Evolutionary conservation across 2,797 vertebrate species (phyloP), one percentile per base, ranked within the genome.

Genomic region (Acipenser transmontanus): DNA sequence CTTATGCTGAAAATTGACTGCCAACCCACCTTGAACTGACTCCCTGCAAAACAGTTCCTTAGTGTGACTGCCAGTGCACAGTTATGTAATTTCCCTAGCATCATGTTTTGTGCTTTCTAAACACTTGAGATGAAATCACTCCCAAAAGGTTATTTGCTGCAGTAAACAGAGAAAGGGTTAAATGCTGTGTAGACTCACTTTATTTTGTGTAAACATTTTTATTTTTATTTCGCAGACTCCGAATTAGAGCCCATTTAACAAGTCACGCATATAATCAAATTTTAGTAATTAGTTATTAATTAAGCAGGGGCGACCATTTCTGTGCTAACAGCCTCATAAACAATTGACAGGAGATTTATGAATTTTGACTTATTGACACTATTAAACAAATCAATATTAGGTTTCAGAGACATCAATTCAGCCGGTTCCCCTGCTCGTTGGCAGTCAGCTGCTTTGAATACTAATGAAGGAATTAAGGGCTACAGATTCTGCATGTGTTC

Each of bases 321-420:
- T 93, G 87, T 82, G 77, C 95, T 97, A 96, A 97, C 94, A 93
- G 93, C 92, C 94, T 97, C 93, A 95, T 98, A 99, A 99, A 97
- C 95, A 97, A 98, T 93, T 92, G 95, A 95, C 94, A 94, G 92
- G 95, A 98, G 95, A 98, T 99, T 98, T 98, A 93, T 92, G 94
- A 95, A 94, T 98, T 97, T 95, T 98, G 95, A 98, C 95, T 96
- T 91, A 82, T 91, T 96, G 94, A 98, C 95, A 98, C 95, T 91
- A 97, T 98, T 98, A 97, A 98, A 95, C 92, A 95, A 96, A 98
- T 97, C 95, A 97, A 98, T 98, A 98, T 97, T 98, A 92, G 93
- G 92, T 94, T 97, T 97, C 91, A 93, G 93, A 91, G 88, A 90
- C 91, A 90, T 91, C 89, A 83, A 88, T 86, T 90, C 89, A 89